A percentile compares a stretch with the other conserved stretches of the same genome.
Conservation (phyloP, 1,140 invertebrate species). For the Linepithema humile region DNA sequence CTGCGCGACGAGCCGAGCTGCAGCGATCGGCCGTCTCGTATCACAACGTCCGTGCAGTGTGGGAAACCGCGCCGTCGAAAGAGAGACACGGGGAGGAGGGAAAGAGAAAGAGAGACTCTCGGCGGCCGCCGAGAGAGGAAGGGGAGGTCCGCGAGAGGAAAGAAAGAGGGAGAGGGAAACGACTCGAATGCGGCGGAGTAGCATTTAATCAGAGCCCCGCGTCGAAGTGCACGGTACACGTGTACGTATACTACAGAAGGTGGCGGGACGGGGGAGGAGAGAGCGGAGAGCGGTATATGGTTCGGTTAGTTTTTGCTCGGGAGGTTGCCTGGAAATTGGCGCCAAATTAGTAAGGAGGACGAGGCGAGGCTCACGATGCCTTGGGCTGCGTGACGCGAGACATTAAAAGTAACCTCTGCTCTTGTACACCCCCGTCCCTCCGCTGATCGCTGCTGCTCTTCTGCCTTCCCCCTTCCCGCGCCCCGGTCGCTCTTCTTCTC, state of each 20-base stretch:
- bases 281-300: constrained; percentile 80
- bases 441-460: constrained; percentile 50
- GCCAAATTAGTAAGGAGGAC: constrained; percentile 85
- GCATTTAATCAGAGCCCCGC: constrained; percentile 84
- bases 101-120: neutral
- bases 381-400: constrained; percentile 84
- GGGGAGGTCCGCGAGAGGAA: constrained; percentile 20
- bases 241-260: constrained; percentile 57
- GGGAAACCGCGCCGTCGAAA: constrained; percentile 66
- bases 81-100: constrained; percentile 37
- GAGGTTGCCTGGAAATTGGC: constrained; percentile 84
- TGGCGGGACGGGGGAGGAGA: constrained; percentile 7
- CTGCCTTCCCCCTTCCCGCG: constrained; percentile 62
- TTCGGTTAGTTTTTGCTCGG: constrained; percentile 84
- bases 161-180: constrained; percentile 2
- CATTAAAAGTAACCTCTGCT: constrained; percentile 85
- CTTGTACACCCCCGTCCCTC: constrained; percentile 77
- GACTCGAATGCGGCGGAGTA: constrained; percentile 78
- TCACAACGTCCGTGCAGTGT: constrained; percentile 64
- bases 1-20: constrained; percentile 48
- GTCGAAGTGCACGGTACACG: constrained; percentile 63
- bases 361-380: constrained; percentile 80
- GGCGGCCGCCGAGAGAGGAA: constrained; percentile 6
- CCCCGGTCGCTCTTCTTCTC: constrained; percentile 49
- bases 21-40: constrained; percentile 36